phyloP scores from a whole-genome alignment of 2,888 invertebrate species.

The Oxystoma pomonae region DNA sequence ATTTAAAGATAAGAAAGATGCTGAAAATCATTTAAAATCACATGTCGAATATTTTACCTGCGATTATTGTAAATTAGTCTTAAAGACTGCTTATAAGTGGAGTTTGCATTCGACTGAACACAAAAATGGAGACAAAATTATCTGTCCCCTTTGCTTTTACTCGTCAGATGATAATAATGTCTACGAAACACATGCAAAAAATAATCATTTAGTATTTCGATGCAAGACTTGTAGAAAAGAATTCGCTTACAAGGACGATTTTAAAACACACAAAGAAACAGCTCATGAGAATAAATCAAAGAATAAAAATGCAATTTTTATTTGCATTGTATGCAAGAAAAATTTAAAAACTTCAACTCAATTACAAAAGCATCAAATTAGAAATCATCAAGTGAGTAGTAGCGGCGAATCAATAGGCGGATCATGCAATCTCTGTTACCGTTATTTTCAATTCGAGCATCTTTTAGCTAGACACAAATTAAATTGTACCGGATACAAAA shows the following conservation, averaged over 20 bases:
- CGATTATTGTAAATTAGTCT: not conserved
- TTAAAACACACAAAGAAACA: not conserved
- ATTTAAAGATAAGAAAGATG: not conserved
- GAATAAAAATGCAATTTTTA: too few species aligned
- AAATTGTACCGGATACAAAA: constrained; percentile 46
- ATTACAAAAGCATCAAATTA: not conserved
- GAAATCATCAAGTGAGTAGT: not conserved
- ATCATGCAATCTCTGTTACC: not conserved
- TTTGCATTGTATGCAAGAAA: not conserved
- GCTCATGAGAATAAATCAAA: not conserved
- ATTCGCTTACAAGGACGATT: not conserved
- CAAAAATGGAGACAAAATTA: not conserved
- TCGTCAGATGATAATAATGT: not conserved
- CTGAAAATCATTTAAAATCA: not conserved
- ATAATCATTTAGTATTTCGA: not conserved
- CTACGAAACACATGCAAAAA: not conserved
- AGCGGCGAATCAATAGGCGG: not conserved
- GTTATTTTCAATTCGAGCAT: not conserved
- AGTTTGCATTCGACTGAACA: not conserved
- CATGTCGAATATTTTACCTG: not conserved
- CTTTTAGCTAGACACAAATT: not conserved
- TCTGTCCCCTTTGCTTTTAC: not conserved
- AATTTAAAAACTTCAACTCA: not conserved
- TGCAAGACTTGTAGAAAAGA: not conserved
- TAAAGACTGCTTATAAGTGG: not conserved